Evolutionary conservation across 2,797 vertebrate species (phyloP).

Genomic region (Gadopsis bispinosus): DNA sequence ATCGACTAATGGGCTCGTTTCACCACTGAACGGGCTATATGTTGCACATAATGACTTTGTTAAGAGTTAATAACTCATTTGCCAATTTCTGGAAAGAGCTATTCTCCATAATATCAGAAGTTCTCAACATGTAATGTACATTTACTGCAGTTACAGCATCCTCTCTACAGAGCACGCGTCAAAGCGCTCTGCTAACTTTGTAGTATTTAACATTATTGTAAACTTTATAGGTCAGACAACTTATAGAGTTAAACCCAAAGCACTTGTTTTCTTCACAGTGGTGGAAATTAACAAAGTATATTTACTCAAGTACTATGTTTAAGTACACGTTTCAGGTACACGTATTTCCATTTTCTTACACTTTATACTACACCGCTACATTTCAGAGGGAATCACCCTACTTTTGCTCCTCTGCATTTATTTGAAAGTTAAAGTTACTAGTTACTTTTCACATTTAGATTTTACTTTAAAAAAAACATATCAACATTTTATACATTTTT

Average conservation of each 20-base stretch:
- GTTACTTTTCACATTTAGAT: neutral
- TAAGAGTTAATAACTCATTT: neutral
- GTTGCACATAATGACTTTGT: neutral
- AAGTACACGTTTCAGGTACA: neutral
- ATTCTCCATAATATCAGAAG: too few relatives aligned
- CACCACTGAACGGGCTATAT: neutral
- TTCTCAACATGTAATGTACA: neutral
- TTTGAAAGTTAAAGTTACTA: neutral
- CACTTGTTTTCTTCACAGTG: neutral
- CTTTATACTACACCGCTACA: neutral
- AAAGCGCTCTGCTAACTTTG: neutral
- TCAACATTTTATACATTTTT: neutral
- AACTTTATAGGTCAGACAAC: neutral
- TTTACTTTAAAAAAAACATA: neutral
- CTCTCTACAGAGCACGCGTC: neutral
- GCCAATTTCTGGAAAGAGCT: neutral
- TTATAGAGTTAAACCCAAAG: neutral
- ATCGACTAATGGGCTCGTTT: neutral
- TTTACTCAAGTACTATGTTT: neutral
- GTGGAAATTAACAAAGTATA: neutral
- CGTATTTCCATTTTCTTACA: neutral
- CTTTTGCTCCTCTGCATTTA: neutral
- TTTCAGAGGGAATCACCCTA: neutral
- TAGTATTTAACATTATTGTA: neutral
- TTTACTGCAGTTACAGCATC: neutral